Percentiles rank a stretch among this genome's conserved stretches.
These are phyloP conservation scores for Tachystola acroxantha DNA, from an alignment of 2,888 invertebrate genomes.

Conservation along the genomic window DNA sequence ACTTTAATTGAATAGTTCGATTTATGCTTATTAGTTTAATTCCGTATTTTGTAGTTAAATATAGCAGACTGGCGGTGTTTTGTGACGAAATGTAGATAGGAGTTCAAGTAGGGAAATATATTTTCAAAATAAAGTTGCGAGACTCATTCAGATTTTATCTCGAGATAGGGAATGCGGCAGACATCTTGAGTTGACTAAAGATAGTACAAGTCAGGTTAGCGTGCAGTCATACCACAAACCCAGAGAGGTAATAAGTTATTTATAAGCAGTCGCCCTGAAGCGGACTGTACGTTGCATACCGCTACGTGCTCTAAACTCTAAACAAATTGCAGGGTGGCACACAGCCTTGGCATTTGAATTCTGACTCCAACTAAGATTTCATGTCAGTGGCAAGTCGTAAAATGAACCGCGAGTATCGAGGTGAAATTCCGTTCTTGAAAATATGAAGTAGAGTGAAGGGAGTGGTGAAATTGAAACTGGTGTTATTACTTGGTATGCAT, in stretches of 20 bases:
- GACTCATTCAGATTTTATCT: constrained; percentile 6
- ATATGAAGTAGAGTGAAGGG: constrained; percentile 44
- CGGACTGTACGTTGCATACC: constrained; percentile 21
- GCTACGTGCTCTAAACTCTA: constrained; percentile 19
- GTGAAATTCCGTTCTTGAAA: constrained; percentile 26
- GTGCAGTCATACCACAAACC: constrained; percentile 28
- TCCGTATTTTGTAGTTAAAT: constrained; percentile 18
- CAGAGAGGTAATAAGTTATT: constrained; percentile 51
- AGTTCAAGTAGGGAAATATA: too few relatives aligned
- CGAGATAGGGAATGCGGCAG: constrained; percentile 9
- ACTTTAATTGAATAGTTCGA: constrained; percentile 74
- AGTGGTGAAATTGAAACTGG: constrained; percentile 69
- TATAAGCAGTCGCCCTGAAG: constrained; percentile 43
- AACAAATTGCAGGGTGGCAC: constrained; percentile 15
- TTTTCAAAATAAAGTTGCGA: not conserved
- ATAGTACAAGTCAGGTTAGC: constrained; percentile 26
- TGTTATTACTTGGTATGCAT: constrained; percentile 74
- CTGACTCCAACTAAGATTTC: constrained; percentile 2
- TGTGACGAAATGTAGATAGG: not conserved
- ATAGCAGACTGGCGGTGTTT: too few relatives aligned
- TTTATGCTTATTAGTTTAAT: constrained; percentile 60
- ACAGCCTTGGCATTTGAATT: constrained; percentile 8
- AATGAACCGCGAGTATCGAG: not conserved
- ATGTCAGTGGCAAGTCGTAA: constrained; percentile 1
- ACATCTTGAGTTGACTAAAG: constrained; percentile 23